Evolutionary conservation across 1,140 invertebrate genomes (phyloP), one percentile per base, ranked within the genome.

Genomic region (Drosophila takahashii): DNA sequence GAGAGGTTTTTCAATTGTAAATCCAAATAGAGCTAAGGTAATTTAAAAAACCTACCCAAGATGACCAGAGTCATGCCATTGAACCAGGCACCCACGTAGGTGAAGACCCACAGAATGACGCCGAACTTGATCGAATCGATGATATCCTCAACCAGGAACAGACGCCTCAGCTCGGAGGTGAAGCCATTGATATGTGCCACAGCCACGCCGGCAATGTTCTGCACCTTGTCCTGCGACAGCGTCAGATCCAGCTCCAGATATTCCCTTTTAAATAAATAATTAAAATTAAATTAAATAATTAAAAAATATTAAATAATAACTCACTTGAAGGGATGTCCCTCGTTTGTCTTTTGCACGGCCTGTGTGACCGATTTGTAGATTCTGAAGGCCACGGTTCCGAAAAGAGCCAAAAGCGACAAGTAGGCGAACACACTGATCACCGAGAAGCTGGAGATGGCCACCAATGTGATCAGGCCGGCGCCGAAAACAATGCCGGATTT

Each of bases 321-420:
- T 95, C 92, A 98, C 97, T 98, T 98, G 96, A 99, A 99, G 62
- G 98, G 98, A 93, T 99, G 98, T 92, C 97, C 97, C 91, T 99
- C 98, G 81, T 96, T 96, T 74, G 98, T 98, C 93, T 99, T 99
- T 93, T 99, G 98, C 73, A 99, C 95, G 76, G 98, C 98, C 91
- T 98, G 97, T 92, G 99, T 95, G 78, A 99, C 95, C 92, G 96
- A 97, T 94, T 98, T 99, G 95, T 99, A 99, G 83, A 99, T 95
- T 92, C 98, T 96, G 95, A 98, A 99, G 91, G 95, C 95, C 89
- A 99, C 95, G 66, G 98, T 97, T 72, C 95, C 96, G 47, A 94
- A 94, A 42, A 99, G 95, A 76, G 95, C 93, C 59, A 97, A 93
- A 74, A 99, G 95, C 57, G 97, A 97, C 45, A 96, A 93, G 94